Evolutionary conservation across 2,797 vertebrate species (phyloP).

Genomic region (Neosilurus hyrtlii): DNA sequence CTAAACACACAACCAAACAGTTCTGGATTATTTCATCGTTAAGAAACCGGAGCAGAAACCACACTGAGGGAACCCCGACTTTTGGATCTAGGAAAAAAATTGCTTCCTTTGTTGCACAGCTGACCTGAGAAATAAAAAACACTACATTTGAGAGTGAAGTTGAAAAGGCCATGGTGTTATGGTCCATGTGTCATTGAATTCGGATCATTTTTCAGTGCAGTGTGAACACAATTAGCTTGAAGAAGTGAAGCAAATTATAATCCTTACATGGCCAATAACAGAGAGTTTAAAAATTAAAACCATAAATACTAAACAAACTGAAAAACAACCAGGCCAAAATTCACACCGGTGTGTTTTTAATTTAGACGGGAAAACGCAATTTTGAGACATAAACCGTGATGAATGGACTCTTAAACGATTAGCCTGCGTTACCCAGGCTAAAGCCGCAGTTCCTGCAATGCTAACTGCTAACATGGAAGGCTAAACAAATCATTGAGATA

Average conservation of each 20-base stretch:
- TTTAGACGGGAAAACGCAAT: background rate
- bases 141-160: background rate
- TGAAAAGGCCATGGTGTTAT: background rate
- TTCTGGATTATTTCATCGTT: background rate
- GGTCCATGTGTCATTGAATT: background rate
- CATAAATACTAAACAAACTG: background rate
- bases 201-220: background rate
- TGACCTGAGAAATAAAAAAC: background rate
- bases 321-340: background rate
- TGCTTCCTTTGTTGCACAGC: background rate
- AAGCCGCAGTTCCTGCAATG: slow-evolving; percentile 23
- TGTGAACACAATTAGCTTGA: background rate
- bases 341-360: background rate
- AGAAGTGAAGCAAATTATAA: background rate
- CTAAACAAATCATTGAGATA: background rate
- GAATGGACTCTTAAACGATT: background rate
- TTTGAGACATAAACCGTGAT: background rate
- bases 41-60: background rate
- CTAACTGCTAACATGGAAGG: background rate
- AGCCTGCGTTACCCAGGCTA: background rate
- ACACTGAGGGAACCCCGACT: background rate
- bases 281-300: background rate
- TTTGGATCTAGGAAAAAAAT: no score
- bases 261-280: background rate
- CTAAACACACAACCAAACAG: background rate